Percentiles rank a stretch among this genome's conserved stretches.
phyloP scores from a whole-genome alignment of 92 coral and sea anemone species.

The Zoanthus sansibaricus region DNA sequence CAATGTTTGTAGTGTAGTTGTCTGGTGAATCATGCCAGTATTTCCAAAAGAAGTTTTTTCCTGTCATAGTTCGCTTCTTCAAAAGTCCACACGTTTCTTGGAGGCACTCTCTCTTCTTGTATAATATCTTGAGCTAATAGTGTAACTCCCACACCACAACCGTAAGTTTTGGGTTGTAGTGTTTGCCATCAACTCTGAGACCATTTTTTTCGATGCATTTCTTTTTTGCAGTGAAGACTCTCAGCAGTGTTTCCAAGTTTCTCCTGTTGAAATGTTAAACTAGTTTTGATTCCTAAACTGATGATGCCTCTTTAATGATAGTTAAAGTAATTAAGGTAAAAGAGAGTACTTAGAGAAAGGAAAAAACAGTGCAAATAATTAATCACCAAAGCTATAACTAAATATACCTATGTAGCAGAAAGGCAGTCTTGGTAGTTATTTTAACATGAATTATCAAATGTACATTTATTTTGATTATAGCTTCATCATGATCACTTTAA shows the following conservation, averaged over 20 bases:
- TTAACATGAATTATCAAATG: not conserved
- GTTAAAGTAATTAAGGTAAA: no score
- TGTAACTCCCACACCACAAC: not conserved
- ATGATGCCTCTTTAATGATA: not conserved
- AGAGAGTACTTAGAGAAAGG: not conserved
- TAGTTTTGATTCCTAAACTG: not conserved
- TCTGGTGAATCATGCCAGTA: no score
- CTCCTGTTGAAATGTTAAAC: not conserved
- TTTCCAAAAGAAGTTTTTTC: not conserved
- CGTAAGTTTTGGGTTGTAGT: constrained; percentile 44
- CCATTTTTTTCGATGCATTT: constrained; percentile 5
- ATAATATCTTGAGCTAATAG: constrained; percentile 28
- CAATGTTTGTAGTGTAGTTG: no score
- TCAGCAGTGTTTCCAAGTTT: constrained; percentile 23
- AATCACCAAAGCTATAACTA: no score
- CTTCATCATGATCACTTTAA: not conserved
- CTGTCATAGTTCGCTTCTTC: constrained; percentile 46
- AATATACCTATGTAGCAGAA: no score
- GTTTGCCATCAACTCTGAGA: constrained; percentile 40
- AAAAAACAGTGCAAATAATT: no score
- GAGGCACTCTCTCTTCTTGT: constrained; percentile 5
- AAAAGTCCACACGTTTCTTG: constrained; percentile 28
- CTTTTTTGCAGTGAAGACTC: not conserved
- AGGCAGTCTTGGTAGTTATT: not conserved
- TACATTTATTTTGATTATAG: not conserved